These are phyloP conservation scores for Plectrocnemia conspersa DNA, from an alignment of 1,140 invertebrate genomes.

Conservation along the genomic window DNA sequence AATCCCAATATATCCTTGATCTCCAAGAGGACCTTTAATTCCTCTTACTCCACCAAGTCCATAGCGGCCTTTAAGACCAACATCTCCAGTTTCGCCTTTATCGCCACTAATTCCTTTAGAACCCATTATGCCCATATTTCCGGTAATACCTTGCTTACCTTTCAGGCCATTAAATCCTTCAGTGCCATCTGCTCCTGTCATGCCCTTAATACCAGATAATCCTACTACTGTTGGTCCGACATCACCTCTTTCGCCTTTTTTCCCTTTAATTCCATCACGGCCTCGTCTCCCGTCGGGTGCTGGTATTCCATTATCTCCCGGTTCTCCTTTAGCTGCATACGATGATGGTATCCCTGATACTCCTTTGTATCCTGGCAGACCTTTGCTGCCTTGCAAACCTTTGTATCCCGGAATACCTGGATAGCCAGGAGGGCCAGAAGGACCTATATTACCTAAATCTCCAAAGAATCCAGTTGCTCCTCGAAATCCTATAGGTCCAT, in stretches of 20 bases:
- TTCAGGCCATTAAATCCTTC: slow-evolving; percentile 29
- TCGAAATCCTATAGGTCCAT: slow-evolving; percentile 48
- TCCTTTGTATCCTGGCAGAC: slow-evolving; percentile 44
- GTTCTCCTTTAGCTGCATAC: slow-evolving; percentile 40
- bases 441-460: slow-evolving; percentile 50
- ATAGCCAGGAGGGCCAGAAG: slow-evolving; percentile 53
- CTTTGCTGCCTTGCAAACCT: slow-evolving; percentile 50
- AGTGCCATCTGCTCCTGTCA: slow-evolving; percentile 41
- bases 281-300: slow-evolving; percentile 50
- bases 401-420: slow-evolving; percentile 52
- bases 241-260: slow-evolving; percentile 52
- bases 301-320: slow-evolving; percentile 49
- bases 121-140: slow-evolving; percentile 48
- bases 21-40: slow-evolving; percentile 44
- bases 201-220: slow-evolving; percentile 43
- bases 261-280: slow-evolving; percentile 46
- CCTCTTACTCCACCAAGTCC: slow-evolving; percentile 49
- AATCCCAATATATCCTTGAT: slow-evolving; percentile 44
- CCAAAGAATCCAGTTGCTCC: slow-evolving; percentile 47
- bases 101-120: slow-evolving; percentile 49
- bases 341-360: slow-evolving; percentile 35
- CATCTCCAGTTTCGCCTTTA: slow-evolving; percentile 42
- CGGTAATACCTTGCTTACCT: slow-evolving; percentile 45
- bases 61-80: slow-evolving; percentile 43
- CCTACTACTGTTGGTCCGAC: slow-evolving; percentile 48